Evolutionary conservation across 1,140 invertebrate genomes (phyloP).

Genomic region (Bombus sylvicola): DNA sequence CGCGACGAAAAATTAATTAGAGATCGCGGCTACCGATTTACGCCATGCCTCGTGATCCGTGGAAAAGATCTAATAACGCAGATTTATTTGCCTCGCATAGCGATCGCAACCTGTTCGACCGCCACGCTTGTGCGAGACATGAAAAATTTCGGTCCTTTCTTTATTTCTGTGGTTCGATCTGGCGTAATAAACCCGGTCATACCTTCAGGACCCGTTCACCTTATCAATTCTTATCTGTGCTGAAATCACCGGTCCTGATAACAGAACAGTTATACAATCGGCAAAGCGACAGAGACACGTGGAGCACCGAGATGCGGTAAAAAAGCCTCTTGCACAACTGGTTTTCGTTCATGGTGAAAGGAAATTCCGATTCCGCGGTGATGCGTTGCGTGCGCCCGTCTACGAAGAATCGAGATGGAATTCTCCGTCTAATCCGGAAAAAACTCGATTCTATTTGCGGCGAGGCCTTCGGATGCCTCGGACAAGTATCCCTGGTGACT

Average conservation of each 20-base stretch:
- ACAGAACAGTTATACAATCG: slow-evolving; percentile 40
- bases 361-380: slow-evolving; percentile 66
- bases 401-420: slow-evolving; percentile 53
- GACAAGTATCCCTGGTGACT: slow-evolving; percentile 21
- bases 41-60: slow-evolving; percentile 39
- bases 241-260: slow-evolving; percentile 41
- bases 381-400: slow-evolving; percentile 51
- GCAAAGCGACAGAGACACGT: slow-evolving; percentile 5
- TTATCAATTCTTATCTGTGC: slow-evolving; percentile 39
- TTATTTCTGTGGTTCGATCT: no score
- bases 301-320: not conserved
- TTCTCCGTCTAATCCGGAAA: slow-evolving; percentile 44
- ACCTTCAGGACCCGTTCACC: not conserved
- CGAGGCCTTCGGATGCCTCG: slow-evolving; percentile 44
- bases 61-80: slow-evolving; percentile 13
- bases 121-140: not conserved
- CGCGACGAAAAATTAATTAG: slow-evolving; percentile 18
- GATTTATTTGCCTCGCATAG: slow-evolving; percentile 2
- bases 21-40: not conserved
- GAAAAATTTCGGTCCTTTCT: not conserved
- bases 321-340: slow-evolving; percentile 56
- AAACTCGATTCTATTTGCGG: slow-evolving; percentile 49
- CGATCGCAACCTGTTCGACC: slow-evolving; percentile 10
- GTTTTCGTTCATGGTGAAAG: slow-evolving; percentile 65
- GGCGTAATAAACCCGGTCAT: not conserved